Percentiles rank a stretch among this genome's conserved stretches.
These are phyloP conservation scores for Camptogramma bilineatum DNA, from an alignment of 2,888 invertebrate genomes.

Conservation along the genomic window DNA sequence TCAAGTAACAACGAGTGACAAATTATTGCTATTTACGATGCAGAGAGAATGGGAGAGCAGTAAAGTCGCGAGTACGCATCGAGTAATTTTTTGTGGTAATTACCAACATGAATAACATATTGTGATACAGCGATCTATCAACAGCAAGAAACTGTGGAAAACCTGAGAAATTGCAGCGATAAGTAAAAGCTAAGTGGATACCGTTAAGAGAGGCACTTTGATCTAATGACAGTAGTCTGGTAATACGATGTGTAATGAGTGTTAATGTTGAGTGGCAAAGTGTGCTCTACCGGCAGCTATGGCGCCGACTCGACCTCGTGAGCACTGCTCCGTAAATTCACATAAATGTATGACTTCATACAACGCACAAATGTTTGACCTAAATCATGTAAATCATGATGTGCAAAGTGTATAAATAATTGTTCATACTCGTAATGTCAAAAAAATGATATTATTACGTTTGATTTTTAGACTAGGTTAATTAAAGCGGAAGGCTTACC, in stretches of 20 bases:
- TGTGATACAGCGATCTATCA: constrained; percentile 36
- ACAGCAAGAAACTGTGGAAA: constrained; percentile 55
- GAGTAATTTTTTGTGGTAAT: constrained; percentile 38
- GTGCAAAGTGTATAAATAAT: constrained; percentile 35
- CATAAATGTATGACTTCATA: constrained; percentile 59
- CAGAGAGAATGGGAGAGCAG: constrained; percentile 40
- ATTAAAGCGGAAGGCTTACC: constrained; percentile 16
- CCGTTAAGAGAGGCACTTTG: constrained; percentile 65
- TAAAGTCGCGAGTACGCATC: constrained; percentile 35
- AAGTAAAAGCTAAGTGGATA: constrained; percentile 58
- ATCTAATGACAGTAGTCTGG: constrained; percentile 60
- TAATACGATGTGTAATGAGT: constrained; percentile 54
- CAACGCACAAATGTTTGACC: constrained; percentile 50
- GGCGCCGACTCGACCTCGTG: constrained; percentile 50
- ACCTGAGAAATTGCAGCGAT: constrained; percentile 63
- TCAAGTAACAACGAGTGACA: constrained; percentile 38
- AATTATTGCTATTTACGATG: constrained; percentile 33
- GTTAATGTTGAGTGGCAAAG: constrained; percentile 53
- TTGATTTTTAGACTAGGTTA: constrained; percentile 15
- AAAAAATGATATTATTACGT: constrained; percentile 18
- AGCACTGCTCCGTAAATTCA: constrained; percentile 55
- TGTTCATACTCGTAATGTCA: constrained; percentile 25
- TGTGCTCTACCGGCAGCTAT: constrained; percentile 39
- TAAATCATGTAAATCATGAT: constrained; percentile 45
- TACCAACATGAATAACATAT: constrained; percentile 33